Evolutionary conservation across 2,888 invertebrate genomes (phyloP), one percentile per base, ranked within the genome.

Genomic region (Pocota personata): DNA sequence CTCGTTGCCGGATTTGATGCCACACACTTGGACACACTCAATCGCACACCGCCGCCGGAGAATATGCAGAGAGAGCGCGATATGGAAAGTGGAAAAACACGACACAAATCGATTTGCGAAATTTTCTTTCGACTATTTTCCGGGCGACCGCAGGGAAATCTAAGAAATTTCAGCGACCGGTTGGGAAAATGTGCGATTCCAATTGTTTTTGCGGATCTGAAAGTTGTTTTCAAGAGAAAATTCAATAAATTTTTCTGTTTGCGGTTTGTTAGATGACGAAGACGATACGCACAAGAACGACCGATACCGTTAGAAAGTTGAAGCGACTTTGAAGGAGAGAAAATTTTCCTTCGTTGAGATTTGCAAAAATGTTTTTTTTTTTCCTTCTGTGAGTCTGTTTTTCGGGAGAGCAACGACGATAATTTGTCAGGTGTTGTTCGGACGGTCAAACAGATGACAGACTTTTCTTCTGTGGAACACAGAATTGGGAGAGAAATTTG

Each of bases 241-340:
- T 55, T 57, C 2, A 27, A n/a, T n/a, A n/a, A 40, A 24, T 14
- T 30, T 32, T 52, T 43, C 0, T 14, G 2, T 66, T 55, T 67
- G 7, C 60, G 19, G 30, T 60, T n/a, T n/a, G n/a, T n/a, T 55
- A 46, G 72, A 78, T 58, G 73, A 55, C 72, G 73, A 50, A 60
- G 8, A 57, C 21, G n/a, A 50, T 40, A 16, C 71, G 58, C 50
- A n/a, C n/a, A n/a, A 43, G 35, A 76, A 67, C 78, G 58, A 77
- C 71, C 78, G 78, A 83, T 55, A 78, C 78, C 83, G 73, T 73
- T 69, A 60, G 55, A 69, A 79, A 79, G 84, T 75, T 79, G 24
- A 75, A 69, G 57, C 67, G 69, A 79, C 67, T 69, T 79, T 84
- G 79, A 72, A 14, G 32, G 62, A 66, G 75, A 84, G 73, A 58